These are phyloP conservation scores for Lemur catta DNA, from an alignment of 2,797 vertebrate species.

Conservation along the genomic window DNA sequence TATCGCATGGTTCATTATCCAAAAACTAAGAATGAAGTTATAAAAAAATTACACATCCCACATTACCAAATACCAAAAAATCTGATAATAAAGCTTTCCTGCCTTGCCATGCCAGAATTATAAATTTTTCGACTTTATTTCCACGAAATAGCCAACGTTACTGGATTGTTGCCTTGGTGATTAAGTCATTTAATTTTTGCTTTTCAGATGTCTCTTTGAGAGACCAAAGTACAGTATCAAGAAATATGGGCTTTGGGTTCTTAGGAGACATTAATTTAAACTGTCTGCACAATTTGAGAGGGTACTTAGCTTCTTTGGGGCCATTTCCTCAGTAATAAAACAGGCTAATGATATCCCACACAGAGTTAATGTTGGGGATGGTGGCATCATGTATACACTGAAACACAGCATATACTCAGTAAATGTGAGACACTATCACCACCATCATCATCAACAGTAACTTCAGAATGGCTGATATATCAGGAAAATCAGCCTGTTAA, in stretches of 20 bases:
- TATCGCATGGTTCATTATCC: not conserved
- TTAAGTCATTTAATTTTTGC: slow-evolving; percentile 45
- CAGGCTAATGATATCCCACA: not conserved
- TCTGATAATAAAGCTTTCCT: not conserved
- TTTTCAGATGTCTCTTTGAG: slow-evolving; percentile 5
- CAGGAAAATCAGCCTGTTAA: slow-evolving; percentile 38
- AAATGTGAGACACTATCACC: not conserved
- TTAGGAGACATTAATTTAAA: slow-evolving; percentile 8
- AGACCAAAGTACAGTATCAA: not conserved
- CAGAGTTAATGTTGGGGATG: not conserved
- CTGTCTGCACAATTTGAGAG: not conserved
- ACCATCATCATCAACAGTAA: not conserved
- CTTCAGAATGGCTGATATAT: not conserved
- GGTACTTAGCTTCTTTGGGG: slow-evolving; percentile 30
- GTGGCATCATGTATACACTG: not conserved
- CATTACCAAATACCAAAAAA: not conserved
- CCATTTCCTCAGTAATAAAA: slow-evolving; percentile 40
- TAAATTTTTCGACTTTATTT: not conserved
- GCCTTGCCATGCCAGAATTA: not conserved
- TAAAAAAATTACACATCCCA: not conserved
- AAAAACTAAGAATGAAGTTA: slow-evolving; percentile 39
- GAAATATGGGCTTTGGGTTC: slow-evolving; percentile 1
- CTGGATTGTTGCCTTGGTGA: slow-evolving; percentile 19
- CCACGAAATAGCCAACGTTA: slow-evolving; percentile 42
- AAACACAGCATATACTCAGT: not conserved